Evolutionary conservation across 2,888 invertebrate species (phyloP).

Genomic region (Leucoptera coffeella): DNA sequence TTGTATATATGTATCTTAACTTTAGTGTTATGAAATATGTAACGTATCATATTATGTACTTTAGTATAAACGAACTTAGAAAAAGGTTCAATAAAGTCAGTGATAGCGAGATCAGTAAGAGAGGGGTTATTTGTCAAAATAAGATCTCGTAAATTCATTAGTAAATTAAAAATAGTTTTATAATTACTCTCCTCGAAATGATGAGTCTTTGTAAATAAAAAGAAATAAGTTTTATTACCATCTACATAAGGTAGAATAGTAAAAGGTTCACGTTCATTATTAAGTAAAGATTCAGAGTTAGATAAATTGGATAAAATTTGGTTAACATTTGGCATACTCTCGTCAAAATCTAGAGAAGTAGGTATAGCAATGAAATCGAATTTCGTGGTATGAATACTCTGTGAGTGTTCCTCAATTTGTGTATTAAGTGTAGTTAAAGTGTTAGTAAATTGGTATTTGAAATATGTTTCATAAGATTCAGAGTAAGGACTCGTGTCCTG

Average conservation of each 20-base stretch:
- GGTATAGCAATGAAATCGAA: conserved; percentile 4
- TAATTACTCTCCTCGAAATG: conserved; percentile 6
- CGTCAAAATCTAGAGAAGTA: conserved; percentile 5
- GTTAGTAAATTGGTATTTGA: not conserved
- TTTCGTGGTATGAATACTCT: conserved; percentile 4
- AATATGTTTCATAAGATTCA: not conserved
- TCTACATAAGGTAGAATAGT: not conserved
- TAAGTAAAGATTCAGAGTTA: not conserved
- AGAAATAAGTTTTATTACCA: conserved; percentile 5
- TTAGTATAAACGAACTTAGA: conserved; percentile 1
- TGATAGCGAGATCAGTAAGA: conserved; percentile 3
- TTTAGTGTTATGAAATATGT: not conserved
- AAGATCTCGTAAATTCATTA: conserved; percentile 5
- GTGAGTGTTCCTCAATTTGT: conserved; percentile 2
- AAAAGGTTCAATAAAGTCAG: conserved; percentile 2
- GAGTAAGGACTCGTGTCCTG: too few species aligned
- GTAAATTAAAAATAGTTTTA: conserved; percentile 4
- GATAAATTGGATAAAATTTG: not conserved
- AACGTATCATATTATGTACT: conserved; percentile 2
- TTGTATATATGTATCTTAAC: conserved; percentile 1
- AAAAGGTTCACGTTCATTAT: conserved; percentile 2
- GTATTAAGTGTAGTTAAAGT: conserved; percentile 1
- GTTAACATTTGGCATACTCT: not conserved
- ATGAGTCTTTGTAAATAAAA: conserved; percentile 6
- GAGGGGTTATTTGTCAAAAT: conserved; percentile 1